Base-by-base conservation (phyloP, 2,113 vertebrate species). In the Leucosticte australis region DNA sequence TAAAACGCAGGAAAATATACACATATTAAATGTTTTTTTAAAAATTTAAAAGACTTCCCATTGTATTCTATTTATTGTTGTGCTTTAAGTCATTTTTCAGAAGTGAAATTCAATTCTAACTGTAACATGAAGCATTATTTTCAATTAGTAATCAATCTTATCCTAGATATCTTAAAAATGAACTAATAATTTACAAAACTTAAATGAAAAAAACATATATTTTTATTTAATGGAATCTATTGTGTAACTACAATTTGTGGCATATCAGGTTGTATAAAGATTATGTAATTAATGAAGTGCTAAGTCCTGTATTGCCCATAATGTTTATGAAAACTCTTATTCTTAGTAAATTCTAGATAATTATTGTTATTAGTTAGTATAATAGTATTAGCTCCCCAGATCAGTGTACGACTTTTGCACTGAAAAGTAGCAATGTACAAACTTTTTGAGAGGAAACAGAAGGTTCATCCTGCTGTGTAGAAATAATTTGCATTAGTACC, bases 1-100 rank as follows among this genome's bases (percentile, higher is more conserved):
- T 94, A 90, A 97, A 97, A 93, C 79, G 95, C 83, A 95, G 79
- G 35, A 94, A 94, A 93, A 97, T 89, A 89, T 68, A 76, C 52
- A 95, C 50, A 87, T 95, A 95, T 94, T 87, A 73, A 92, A 35
- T 83, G 28, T 69, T 87, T 95, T 87, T 93, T 96, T 53, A 95
- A 94, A 97, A 94, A 93, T 92, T 79, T 90, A 57, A 39, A 91
- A 84, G 37, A 69, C 74, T 94, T 96, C 49, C 56, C 56, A 55
- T 94, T 94, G 79, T 55, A 93, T 96, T 96, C 35, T 83, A 26
- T 93, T 95, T 97, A 88, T 95, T 92, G 83, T 86, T 78, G 22
- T 62, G 28, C 33, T 95, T 85, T 30, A 89, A 91, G 47, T 19
- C 28, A 85, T 93, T 93, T 85, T 60, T 26, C 33, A 91, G 33